Evolutionary conservation across 2,797 vertebrate genomes (phyloP), one percentile per base, ranked within the genome.

Genomic region (Coilia nasus): DNA sequence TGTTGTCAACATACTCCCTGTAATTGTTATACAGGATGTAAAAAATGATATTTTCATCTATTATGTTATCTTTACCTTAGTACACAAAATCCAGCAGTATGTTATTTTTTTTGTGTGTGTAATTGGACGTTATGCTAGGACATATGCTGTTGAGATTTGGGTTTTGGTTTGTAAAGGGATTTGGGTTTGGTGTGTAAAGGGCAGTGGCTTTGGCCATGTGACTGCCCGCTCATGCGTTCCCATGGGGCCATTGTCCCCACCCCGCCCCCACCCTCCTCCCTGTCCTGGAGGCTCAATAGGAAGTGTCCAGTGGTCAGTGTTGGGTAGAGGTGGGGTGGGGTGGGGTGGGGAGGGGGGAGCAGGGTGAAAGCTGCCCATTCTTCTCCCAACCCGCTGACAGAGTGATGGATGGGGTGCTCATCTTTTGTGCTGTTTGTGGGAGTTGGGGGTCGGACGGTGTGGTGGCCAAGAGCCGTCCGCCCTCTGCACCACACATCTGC

Each of bases 321-420:
- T 47, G 46, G 46, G 4, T 10, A 47, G 46, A 47, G 46, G 46
- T 47, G 46, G 46, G 3, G 46, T 47, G 46, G 3, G 46, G 3
- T 3, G 3, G 46, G 3, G 46, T 47, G 46, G 4, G 46, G 64
- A 0, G 35, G 23, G 81, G 85, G 46, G 84, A 88, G 87, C 88
- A 46, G 12, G 83, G 87, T 87, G 91, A 89, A 85, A 88, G 23
- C 59, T 56, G 85, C 84, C 84, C 67, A 75, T 88, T 86, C 86
- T 90, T 91, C 88, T 88, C 71, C 59, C 12, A 90, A 87, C 82
- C 0, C 56, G 64, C 81, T 84, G 92, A 93, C 93, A 91, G 91
- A 88, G 87, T 95, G 95, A 96, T 96, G 90, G 91, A 95, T 94
- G 31, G 90, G 67, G 15, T 81, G 50, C 57, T 60, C 82, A 81